Conservation (phyloP, 35 echinoderm and acorn worm species). For the Apostichopus californicus region DNA sequence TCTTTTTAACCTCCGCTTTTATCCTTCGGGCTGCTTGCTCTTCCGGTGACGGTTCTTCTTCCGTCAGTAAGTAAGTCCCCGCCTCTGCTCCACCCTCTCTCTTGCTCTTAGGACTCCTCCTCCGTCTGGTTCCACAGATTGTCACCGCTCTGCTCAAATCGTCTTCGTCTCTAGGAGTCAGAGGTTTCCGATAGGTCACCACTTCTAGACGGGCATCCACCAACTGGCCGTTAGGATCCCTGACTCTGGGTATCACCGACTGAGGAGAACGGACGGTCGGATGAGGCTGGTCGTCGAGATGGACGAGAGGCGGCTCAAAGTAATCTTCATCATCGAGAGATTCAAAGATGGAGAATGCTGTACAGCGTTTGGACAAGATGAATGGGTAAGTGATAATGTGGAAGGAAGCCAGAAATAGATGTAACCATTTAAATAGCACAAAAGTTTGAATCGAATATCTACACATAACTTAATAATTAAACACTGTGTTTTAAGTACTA, state of each 20-base stretch:
- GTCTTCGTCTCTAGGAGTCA: conserved; percentile 23
- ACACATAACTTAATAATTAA: too few species aligned
- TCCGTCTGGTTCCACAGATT: conserved; percentile 25
- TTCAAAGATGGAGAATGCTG: conserved; percentile 5
- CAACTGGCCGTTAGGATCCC: conserved; percentile 39
- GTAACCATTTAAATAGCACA: neutral
- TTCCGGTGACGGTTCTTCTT: neutral
- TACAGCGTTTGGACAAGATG: neutral
- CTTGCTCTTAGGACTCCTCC: neutral
- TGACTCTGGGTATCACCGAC: conserved; percentile 35
- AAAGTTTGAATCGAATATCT: too few species aligned
- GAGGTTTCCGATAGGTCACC: neutral
- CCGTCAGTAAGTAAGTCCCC: conserved; percentile 16
- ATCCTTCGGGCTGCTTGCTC: neutral
- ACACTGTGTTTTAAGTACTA: too few species aligned
- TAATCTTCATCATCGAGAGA: conserved; percentile 27
- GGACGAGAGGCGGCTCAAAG: neutral
- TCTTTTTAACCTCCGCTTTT: conserved; percentile 20
- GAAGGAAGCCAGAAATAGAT: neutral
- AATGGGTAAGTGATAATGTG: neutral
- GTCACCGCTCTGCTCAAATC: neutral
- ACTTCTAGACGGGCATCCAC: conserved; percentile 16
- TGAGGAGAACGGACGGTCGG: neutral
- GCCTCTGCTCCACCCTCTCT: neutral
- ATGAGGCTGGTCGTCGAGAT: neutral